Evolutionary conservation across 2,797 vertebrate genomes (phyloP), one percentile per base, ranked within the genome.

Genomic region (Chromis chromis): DNA sequence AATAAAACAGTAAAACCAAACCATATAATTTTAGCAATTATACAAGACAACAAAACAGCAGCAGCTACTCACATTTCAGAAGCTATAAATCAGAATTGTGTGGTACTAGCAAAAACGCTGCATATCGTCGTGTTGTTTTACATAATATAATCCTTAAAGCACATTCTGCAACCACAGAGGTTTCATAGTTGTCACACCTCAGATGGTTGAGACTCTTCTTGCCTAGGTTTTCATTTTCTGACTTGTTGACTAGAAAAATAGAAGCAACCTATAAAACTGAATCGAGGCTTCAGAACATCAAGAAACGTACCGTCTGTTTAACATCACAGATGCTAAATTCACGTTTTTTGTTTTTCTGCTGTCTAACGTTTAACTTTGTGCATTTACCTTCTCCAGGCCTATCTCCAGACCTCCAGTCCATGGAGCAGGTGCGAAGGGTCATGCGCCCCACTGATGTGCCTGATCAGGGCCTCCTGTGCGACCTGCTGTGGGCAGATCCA

Each of bases 361-460:
- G 2, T 64, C 24, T 49, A 1, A 66, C 21, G 3, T 61, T 36
- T 6, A 42, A 24, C 11, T 42, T 11, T 9, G 52, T 16, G 6
- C 3, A 9, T 25, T 60, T 19, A 0, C 27, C 12, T 48, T 24
- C n/a, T 39, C 3, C 73, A 96, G 95, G 95, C 21, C 80, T 96
- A 7, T 95, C 95, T 53, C 95, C 95, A 9, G 95, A 96, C 87
- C 93, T 96, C 73, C 95, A 95, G 89, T 95, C 95, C 4, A 96
- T 96, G 95, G 95, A 96, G 88, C 95, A 95, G 89, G 93, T 96
- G 53, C 88, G 95, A 8, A 85, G 95, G 81, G 94, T 96, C 64
- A 96, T 96, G 95, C 94, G 95, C 4, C 95, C 95, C 86, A 96
- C 95, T 17, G 95, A 96, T 4, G 95, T 96, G 70, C 95, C 95